Percentiles rank a stretch among this genome's conserved stretches.
Conservation (phyloP, 2,113 vertebrate genomes). For the Psophia crepitans region DNA sequence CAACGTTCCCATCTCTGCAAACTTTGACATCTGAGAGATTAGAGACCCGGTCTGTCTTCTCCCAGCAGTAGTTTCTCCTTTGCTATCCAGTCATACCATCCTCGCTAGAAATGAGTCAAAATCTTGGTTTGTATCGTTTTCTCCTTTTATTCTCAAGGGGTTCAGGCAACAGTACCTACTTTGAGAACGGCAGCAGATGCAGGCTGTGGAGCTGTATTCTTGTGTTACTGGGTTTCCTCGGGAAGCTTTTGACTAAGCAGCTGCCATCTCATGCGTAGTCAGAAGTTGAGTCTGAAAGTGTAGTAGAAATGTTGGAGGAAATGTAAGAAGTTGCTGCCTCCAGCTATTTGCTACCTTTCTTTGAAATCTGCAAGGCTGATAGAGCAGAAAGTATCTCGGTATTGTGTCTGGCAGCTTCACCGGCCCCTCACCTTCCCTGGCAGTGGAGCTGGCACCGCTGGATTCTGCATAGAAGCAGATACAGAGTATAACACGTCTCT, state of each 20-base stretch:
- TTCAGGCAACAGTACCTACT: neutral
- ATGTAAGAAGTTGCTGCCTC: neutral
- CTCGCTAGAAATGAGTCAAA: neutral
- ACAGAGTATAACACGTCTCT: fast-evolving
- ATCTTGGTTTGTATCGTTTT: neutral
- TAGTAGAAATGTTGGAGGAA: neutral
- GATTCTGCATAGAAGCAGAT: neutral
- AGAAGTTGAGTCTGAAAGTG: neutral
- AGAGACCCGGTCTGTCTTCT: neutral
- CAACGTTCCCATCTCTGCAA: neutral
- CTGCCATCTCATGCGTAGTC: neutral
- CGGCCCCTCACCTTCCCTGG: neutral
- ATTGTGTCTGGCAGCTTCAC: neutral
- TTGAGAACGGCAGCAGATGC: neutral
- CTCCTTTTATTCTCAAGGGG: neutral
- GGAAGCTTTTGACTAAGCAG: constrained; percentile 1
- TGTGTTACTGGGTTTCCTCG: neutral
- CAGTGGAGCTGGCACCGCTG: neutral
- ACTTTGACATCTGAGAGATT: neutral
- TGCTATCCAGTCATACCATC: neutral
- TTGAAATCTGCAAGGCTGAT: neutral
- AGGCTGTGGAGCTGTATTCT: neutral
- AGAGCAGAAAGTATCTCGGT: neutral
- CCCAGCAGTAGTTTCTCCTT: neutral
- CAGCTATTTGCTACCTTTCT: constrained; percentile 11